phyloP scores from a whole-genome alignment of 2,888 invertebrate genomes.

The Leucophenga montana region DNA sequence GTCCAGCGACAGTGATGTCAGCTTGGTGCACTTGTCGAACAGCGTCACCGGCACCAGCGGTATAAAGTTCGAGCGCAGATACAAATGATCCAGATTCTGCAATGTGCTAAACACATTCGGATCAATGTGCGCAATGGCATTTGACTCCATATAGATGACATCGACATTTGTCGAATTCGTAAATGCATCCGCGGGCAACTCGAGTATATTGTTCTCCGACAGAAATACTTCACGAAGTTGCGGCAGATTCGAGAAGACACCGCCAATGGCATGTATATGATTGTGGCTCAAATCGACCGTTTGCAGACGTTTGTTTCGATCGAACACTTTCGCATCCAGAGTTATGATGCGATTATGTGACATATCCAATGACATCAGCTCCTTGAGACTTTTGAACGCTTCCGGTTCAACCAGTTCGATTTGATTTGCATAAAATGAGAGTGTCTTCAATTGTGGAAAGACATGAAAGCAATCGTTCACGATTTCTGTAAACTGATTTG shows the following conservation, averaged over 20 bases:
- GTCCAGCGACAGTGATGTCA: slow-evolving; percentile 88
- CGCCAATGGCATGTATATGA: slow-evolving; percentile 88
- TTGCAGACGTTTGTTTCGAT: slow-evolving; percentile 82
- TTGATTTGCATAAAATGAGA: slow-evolving; percentile 89
- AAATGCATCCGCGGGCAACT: slow-evolving; percentile 86
- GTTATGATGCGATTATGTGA: slow-evolving; percentile 90
- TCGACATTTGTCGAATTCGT: slow-evolving; percentile 83
- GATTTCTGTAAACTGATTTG: slow-evolving; percentile 86
- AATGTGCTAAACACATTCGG: slow-evolving; percentile 85
- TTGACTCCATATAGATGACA: slow-evolving; percentile 89
- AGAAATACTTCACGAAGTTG: slow-evolving; percentile 88
- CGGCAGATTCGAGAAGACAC: slow-evolving; percentile 86
- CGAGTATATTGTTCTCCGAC: slow-evolving; percentile 90
- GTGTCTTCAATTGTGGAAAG: slow-evolving; percentile 84
- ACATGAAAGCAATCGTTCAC: slow-evolving; percentile 85
- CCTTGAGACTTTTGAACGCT: slow-evolving; percentile 82
- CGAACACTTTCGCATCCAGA: slow-evolving; percentile 83
- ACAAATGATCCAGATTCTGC: slow-evolving; percentile 84
- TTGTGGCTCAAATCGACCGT: slow-evolving; percentile 92
- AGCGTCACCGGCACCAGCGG: slow-evolving; percentile 84
- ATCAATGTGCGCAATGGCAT: slow-evolving; percentile 86
- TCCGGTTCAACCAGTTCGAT: slow-evolving; percentile 85
- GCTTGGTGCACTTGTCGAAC: slow-evolving; percentile 82
- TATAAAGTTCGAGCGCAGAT: slow-evolving; percentile 90
- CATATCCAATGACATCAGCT: slow-evolving; percentile 88